phyloP scores from a whole-genome alignment of 2,113 vertebrate genomes.

The Ailuropoda melanoleuca region DNA sequence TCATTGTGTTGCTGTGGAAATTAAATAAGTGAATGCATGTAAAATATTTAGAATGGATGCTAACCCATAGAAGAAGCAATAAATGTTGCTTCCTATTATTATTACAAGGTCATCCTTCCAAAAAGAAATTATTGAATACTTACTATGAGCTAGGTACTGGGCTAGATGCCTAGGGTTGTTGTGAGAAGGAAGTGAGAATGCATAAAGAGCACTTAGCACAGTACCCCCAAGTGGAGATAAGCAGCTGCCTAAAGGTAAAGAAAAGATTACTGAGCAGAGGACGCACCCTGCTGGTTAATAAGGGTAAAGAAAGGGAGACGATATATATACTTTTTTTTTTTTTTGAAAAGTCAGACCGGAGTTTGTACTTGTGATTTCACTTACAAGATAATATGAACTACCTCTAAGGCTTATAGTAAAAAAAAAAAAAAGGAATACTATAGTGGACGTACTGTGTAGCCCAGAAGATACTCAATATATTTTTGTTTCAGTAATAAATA shows the following conservation, averaged over 20 bases:
- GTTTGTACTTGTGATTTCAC: background rate
- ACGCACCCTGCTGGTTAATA: background rate
- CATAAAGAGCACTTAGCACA: background rate
- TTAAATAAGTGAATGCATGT: background rate
- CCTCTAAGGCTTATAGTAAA: background rate
- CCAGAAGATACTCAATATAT: background rate
- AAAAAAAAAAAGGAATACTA: background rate
- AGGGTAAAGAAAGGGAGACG: background rate
- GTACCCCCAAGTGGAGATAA: background rate
- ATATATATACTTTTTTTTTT: background rate
- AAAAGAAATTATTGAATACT: background rate
- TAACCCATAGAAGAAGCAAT: background rate
- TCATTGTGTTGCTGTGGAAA: background rate
- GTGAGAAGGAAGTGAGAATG: constrained; percentile 10
- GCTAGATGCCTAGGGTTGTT: background rate
- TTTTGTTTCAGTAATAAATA: constrained; percentile 8
- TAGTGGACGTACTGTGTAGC: background rate
- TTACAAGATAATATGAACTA: background rate
- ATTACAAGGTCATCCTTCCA: background rate
- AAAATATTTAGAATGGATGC: constrained; percentile 6
- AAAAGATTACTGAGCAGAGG: constrained; percentile 1
- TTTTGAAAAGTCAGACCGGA: background rate
- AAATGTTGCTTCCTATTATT: background rate
- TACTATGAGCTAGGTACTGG: background rate
- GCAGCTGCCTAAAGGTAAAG: background rate